Percentiles rank a stretch among this genome's conserved stretches.
Conservation (phyloP, 1,140 invertebrate genomes). For the Halesus radiatus region DNA sequence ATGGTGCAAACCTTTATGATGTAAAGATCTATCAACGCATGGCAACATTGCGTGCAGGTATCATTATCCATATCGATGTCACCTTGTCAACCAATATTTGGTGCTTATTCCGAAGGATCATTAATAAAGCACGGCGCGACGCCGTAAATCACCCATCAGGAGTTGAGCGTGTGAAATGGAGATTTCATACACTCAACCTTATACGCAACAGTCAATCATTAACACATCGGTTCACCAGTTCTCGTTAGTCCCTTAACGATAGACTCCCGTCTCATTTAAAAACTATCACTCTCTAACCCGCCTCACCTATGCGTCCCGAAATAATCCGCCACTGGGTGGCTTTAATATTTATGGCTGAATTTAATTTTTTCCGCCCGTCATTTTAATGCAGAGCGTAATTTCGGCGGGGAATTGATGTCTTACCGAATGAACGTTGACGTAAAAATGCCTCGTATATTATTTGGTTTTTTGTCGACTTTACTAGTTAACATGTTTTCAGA, state of each 20-base stretch:
- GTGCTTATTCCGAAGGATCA: slow-evolving; percentile 7
- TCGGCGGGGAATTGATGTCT: slow-evolving; percentile 54
- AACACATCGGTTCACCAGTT: slow-evolving; percentile 52
- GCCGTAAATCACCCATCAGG: slow-evolving; percentile 47
- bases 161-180: slow-evolving; percentile 50
- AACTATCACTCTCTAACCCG: slow-evolving; percentile 63
- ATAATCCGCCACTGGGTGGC: slow-evolving; percentile 49
- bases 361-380: slow-evolving; percentile 47
- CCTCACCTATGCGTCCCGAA: slow-evolving; percentile 29
- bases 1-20: too few relatives aligned
- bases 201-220: slow-evolving; percentile 47
- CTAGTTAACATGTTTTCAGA: slow-evolving; percentile 58
- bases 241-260: slow-evolving; percentile 51
- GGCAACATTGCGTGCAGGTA: background rate
- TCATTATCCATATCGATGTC: slow-evolving; percentile 42
- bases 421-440: slow-evolving; percentile 57
- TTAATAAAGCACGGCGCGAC: slow-evolving; percentile 28
- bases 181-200: slow-evolving; percentile 50
- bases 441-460: slow-evolving; percentile 56
- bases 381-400: slow-evolving; percentile 55
- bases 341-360: slow-evolving; percentile 51
- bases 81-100: slow-evolving; percentile 29
- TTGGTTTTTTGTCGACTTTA: slow-evolving; percentile 47
- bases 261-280: slow-evolving; percentile 67
- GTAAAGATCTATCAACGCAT: background rate